A percentile compares a stretch with the other conserved stretches of the same genome.
Evolutionary conservation across 92 coral and sea anemone genomes (phyloP).

Genomic region (Epizoanthus ramosus): DNA sequence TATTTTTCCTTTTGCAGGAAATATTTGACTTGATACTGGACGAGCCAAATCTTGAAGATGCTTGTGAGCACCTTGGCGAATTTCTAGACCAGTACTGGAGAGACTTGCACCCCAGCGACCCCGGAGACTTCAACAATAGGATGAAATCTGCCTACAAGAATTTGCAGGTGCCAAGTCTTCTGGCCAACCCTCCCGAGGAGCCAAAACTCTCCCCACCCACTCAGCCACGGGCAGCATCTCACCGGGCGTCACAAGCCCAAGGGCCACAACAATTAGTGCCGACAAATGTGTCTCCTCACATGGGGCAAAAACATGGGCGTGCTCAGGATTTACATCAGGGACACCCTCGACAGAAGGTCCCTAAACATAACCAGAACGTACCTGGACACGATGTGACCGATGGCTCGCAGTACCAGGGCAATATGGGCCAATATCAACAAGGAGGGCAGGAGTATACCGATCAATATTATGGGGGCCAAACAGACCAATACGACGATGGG

Average conservation of each 20-base stretch:
- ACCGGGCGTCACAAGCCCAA: slow-evolving; percentile 21
- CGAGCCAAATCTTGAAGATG: slow-evolving; percentile 95
- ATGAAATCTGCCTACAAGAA: slow-evolving; percentile 54
- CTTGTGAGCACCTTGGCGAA: slow-evolving; percentile 93
- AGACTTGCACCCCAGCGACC: slow-evolving; percentile 79
- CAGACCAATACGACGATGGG: slow-evolving; percentile 15
- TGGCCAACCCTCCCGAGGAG: slow-evolving; percentile 25
- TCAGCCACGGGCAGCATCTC: slow-evolving; percentile 11
- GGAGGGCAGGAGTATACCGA: slow-evolving; percentile 21
- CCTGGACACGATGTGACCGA: slow-evolving; percentile 23
- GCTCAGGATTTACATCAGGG: not conserved
- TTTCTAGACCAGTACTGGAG: slow-evolving; percentile 98
- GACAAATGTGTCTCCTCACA: slow-evolving; percentile 29
- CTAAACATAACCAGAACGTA: slow-evolving; percentile 18
- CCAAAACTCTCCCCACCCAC: not conserved
- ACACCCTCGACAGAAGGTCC: slow-evolving; percentile 15
- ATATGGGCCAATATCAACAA: slow-evolving; percentile 26
- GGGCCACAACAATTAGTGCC: slow-evolving; percentile 26
- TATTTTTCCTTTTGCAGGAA: slow-evolving; percentile 57
- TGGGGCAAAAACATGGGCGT: slow-evolving; percentile 38
- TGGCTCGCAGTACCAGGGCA: slow-evolving; percentile 13
- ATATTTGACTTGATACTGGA: slow-evolving; percentile 91
- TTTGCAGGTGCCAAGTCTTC: slow-evolving; percentile 39
- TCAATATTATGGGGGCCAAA: slow-evolving; percentile 27
- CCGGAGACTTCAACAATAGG: slow-evolving; percentile 61